A percentile compares a stretch with the other conserved stretches of the same genome.
phyloP scores from a whole-genome alignment of 2,888 invertebrate species.

The Pocota personata region DNA sequence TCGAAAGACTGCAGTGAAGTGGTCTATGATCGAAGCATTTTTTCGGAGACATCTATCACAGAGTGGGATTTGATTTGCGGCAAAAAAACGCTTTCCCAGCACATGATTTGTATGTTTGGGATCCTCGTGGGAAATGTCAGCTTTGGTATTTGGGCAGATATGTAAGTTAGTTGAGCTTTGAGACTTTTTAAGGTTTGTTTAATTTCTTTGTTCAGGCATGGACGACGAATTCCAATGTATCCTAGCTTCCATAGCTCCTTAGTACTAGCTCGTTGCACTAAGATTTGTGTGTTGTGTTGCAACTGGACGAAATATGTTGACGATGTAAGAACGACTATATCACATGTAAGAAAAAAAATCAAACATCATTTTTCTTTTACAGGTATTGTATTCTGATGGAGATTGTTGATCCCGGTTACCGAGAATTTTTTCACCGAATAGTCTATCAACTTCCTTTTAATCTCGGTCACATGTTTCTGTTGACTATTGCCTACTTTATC shows the following conservation, averaged over 20 bases:
- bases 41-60: slow-evolving; percentile 87
- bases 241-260: slow-evolving; percentile 87
- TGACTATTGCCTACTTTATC: slow-evolving; percentile 76
- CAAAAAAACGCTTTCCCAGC: slow-evolving; percentile 86
- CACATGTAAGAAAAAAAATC: neutral
- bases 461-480: slow-evolving; percentile 86
- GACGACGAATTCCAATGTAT: slow-evolving; percentile 88
- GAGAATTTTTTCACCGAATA: slow-evolving; percentile 78
- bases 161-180: slow-evolving; percentile 82
- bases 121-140: slow-evolving; percentile 89
- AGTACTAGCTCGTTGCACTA: slow-evolving; percentile 85
- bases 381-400: slow-evolving; percentile 88
- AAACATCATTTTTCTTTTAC: slow-evolving; percentile 8
- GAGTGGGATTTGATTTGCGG: slow-evolving; percentile 90
- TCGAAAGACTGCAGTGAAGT: slow-evolving; percentile 84
- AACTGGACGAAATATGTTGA: slow-evolving; percentile 91
- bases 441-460: slow-evolving; percentile 87
- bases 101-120: slow-evolving; percentile 90
- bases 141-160: slow-evolving; percentile 89
- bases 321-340: slow-evolving; percentile 80
- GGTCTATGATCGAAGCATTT: slow-evolving; percentile 86
- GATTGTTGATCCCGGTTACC: slow-evolving; percentile 83
- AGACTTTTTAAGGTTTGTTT: neutral
- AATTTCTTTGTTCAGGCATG: slow-evolving; percentile 85
- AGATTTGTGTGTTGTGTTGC: slow-evolving; percentile 88